Evolutionary conservation across 2,113 vertebrate species (phyloP).

Genomic region (Synchiropus splendidus): DNA sequence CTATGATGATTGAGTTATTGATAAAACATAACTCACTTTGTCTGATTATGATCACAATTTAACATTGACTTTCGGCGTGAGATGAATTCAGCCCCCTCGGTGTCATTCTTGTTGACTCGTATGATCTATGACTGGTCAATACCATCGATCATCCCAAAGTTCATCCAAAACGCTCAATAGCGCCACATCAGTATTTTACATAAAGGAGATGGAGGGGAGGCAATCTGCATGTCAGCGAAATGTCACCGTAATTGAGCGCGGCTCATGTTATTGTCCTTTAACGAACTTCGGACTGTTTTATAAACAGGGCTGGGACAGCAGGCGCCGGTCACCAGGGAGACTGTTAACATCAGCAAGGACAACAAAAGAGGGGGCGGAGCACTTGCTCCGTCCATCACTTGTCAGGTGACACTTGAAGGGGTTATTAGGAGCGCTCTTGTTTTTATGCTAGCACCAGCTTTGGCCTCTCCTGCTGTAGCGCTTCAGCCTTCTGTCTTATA

Average conservation of each 20-base stretch:
- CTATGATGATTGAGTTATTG: slow-evolving; percentile 84
- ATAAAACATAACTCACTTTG: slow-evolving; percentile 89
- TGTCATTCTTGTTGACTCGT: slow-evolving; percentile 79
- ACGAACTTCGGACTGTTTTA: slow-evolving; percentile 63
- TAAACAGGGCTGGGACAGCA: slow-evolving; percentile 57
- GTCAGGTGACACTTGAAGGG: too few species aligned
- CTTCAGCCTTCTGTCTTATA: too few species aligned
- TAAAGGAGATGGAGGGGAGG: slow-evolving; percentile 64
- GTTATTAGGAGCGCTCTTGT: too few species aligned
- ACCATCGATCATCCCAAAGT: slow-evolving; percentile 79
- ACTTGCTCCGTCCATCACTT: too few species aligned
- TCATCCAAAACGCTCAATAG: slow-evolving; percentile 74
- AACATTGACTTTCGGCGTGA: slow-evolving; percentile 73
- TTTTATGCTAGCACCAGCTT: too few species aligned
- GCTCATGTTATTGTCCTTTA: slow-evolving; percentile 62
- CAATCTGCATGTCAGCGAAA: slow-evolving; percentile 69
- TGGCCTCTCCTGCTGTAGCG: too few species aligned
- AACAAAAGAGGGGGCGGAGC: slow-evolving; percentile 17
- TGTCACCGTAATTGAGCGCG: slow-evolving; percentile 65
- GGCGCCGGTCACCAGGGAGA: slow-evolving; percentile 59
- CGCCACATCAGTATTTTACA: slow-evolving; percentile 78
- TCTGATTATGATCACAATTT: slow-evolving; percentile 87
- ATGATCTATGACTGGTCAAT: slow-evolving; percentile 76
- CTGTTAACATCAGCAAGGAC: slow-evolving; percentile 61
- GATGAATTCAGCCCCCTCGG: slow-evolving; percentile 76